phyloP scores from a whole-genome alignment of 2,113 vertebrate species.

The Sturnus vulgaris region DNA sequence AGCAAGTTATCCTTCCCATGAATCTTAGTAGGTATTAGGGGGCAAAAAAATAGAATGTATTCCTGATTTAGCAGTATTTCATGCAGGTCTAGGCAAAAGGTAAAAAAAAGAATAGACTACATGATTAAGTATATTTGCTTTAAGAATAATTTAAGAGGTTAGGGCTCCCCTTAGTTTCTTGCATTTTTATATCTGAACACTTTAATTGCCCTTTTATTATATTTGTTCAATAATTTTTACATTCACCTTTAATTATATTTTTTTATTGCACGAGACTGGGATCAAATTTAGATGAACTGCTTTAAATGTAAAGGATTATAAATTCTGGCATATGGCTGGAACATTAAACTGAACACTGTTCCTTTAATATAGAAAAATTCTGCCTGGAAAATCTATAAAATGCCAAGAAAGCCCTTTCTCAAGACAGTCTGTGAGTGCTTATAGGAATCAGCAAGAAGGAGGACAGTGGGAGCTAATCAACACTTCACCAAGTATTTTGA shows the following conservation, averaged over 20 bases:
- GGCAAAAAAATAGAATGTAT: not conserved
- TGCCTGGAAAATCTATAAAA: not conserved
- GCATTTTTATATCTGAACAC: conserved; percentile 1
- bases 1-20: not conserved
- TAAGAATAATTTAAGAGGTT: not conserved
- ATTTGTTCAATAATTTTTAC: conserved; percentile 42
- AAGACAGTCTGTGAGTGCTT: not conserved
- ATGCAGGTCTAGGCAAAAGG: not conserved
- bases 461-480: not conserved
- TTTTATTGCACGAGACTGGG: not conserved
- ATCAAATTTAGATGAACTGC: conserved; percentile 10
- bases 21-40: not conserved
- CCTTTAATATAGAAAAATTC: not conserved
- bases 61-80: not conserved
- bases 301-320: conserved; percentile 8
- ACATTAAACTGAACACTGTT: not conserved
- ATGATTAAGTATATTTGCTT: not conserved
- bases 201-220: conserved; percentile 24
- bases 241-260: conserved; percentile 10
- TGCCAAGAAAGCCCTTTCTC: not conserved
- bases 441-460: not conserved
- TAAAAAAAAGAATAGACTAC: not conserved
- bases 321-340: not conserved
- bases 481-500: not conserved
- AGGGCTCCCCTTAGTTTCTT: not conserved